Evolutionary conservation across 2,888 invertebrate species (phyloP).

Genomic region (Masnerella sp.): DNA sequence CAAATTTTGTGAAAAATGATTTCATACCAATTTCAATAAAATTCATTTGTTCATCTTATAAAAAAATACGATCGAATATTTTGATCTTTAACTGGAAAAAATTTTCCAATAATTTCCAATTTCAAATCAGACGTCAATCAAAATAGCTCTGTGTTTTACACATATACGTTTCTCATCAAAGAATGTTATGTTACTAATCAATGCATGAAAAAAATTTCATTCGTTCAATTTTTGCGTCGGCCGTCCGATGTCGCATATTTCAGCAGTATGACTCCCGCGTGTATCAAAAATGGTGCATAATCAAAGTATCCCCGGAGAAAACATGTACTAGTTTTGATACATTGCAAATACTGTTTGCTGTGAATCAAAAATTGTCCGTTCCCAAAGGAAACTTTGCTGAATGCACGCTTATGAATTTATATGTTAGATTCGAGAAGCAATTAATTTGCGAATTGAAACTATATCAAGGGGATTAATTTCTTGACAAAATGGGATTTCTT

Average conservation of each 20-base stretch:
- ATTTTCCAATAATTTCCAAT: too few species aligned
- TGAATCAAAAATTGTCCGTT: conserved; percentile 44
- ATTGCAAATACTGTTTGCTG: conserved; percentile 26
- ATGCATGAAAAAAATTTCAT: neutral
- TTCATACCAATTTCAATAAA: too few species aligned
- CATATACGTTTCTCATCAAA: neutral
- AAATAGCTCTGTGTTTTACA: too few species aligned
- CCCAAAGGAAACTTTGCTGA: conserved; percentile 25
- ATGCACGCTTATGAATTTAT: conserved; percentile 24
- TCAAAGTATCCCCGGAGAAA: conserved; percentile 45
- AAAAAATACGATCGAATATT: too few species aligned
- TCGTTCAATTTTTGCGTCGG: conserved; percentile 18
- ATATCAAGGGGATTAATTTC: too few species aligned
- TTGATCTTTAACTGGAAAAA: too few species aligned
- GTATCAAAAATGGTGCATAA: conserved; percentile 47
- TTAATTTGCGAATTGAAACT: conserved; percentile 20
- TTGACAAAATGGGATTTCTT: too few species aligned
- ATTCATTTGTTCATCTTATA: too few species aligned
- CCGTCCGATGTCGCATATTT: conserved; percentile 21
- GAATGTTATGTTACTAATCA: neutral
- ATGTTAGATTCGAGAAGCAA: conserved; percentile 14
- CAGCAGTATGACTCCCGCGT: conserved; percentile 32
- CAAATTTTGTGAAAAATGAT: too few species aligned
- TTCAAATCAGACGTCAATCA: too few species aligned
- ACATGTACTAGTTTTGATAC: conserved; percentile 42